These are phyloP conservation scores for Tupaia chinensis DNA, from an alignment of 2,113 vertebrate species.

Conservation along the genomic window DNA sequence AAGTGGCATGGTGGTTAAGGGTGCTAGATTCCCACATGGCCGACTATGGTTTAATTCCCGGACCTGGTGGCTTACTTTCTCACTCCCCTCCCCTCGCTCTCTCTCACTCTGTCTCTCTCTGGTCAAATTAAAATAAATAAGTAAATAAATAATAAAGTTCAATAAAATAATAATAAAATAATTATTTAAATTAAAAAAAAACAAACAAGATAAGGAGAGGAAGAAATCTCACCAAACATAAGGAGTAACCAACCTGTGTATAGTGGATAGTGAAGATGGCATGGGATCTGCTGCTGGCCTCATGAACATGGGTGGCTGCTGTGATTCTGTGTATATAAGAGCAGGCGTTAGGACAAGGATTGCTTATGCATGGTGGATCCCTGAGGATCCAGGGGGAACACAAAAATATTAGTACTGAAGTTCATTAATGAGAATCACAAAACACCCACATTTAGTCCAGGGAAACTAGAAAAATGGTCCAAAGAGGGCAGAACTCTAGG, in stretches of 20 bases:
- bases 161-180: too few relatives aligned
- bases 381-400: not conserved
- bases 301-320: slow-evolving; percentile 96
- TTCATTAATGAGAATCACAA: slow-evolving; percentile 34
- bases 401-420: slow-evolving; percentile 46
- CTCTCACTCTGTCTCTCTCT: too few relatives aligned
- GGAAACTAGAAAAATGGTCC: not conserved
- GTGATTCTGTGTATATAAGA: slow-evolving; percentile 91
- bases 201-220: not conserved
- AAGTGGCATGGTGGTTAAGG: too few relatives aligned
- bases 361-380: not conserved
- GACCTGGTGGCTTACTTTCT: too few relatives aligned
- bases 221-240: not conserved
- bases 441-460: not conserved
- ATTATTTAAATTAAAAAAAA: too few relatives aligned
- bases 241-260: slow-evolving; percentile 91
- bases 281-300: slow-evolving; percentile 98
- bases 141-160: too few relatives aligned
- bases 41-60: too few relatives aligned
- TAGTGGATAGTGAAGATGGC: slow-evolving; percentile 99
- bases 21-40: too few relatives aligned
- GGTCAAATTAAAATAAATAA: too few relatives aligned
- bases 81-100: too few relatives aligned
- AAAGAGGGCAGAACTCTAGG: not conserved
- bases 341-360: slow-evolving; percentile 27